Base-by-base conservation (phyloP, 2,113 vertebrate genomes). In the Channa maculata region DNA sequence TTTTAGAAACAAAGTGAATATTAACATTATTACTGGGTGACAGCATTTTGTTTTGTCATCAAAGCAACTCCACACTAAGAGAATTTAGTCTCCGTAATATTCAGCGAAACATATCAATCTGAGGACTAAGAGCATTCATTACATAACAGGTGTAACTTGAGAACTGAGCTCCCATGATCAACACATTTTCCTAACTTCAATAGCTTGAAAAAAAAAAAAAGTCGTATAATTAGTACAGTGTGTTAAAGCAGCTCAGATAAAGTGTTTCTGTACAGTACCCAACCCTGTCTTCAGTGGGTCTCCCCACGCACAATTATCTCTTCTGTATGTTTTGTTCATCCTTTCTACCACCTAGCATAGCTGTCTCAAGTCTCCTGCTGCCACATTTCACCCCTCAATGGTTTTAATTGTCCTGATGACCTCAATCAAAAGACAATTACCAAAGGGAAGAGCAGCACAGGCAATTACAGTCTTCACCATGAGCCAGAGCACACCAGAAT, bases 391-490 rank as follows among this genome's bases (percentile, higher is more conserved):
- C 93, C 92, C 94, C 93, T 94, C 85, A 79, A 84, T 90, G 84
- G 88, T 93, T 95, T 91, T 96, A 95, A 98, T 96, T 97, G 95
- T 95, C 95, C 93, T 90, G 94, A 96, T 97, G 97, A 98, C 97
- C 97, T 96, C 97, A 98, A 97, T 98, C 97, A 97, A 96, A 96
- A 97, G 95, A 93, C 94, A 98, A 97, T 98, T 97, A 98, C 96
- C 92, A 91, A 92, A 91, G 90, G 62, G 62, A 79, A 94, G 93
- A 92, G 93, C 92, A 80, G 91, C 91, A 71, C 71, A 94, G 92
- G 93, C 95, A 96, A 97, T 97, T 96, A 98, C 95, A 94, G 93
- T 93, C 93, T 95, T 94, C 93, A 91, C 91, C 76, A 75, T 79
- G 82, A 96, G 92, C 95, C 72, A 92, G 94, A 94, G 90, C 91